Base-by-base conservation (phyloP, 2,113 vertebrate species). In the Dipodomys merriami region DNA sequence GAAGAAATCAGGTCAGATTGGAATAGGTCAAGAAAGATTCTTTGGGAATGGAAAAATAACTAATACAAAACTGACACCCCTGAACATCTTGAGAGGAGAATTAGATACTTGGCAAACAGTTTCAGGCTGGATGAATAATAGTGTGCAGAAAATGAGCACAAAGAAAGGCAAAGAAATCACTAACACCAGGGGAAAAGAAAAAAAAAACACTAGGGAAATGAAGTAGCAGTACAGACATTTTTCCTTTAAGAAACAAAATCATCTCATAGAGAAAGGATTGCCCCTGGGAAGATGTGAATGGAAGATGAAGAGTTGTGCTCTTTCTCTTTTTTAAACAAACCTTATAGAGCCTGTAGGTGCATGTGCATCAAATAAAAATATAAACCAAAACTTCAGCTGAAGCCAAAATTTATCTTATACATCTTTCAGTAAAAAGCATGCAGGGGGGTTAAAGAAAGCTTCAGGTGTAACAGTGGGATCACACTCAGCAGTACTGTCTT, bases 21-120 rank as follows among this genome's bases (percentile, higher is more conserved):
- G 60, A 94, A 8, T 62, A 60, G 65, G 9, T 72, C 33, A 46
- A 25, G 20, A 68, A 19, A 15, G 6, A 64, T 22, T 35, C n/a
- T 67, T 83, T 60, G 18, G 12, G 65, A 53, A 39, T 81, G 44
- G 12, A 68, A 74, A 92, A 73, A 74, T 90, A 39, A 65, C 83
- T 71, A 64, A 76, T 22, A 53, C 49, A 92, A 89, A 83, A 12
- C 11, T 35, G 11, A 25, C 5, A 69, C 89, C 49, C 79, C 23
- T 86, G 12, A 95, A 83, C 8, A 53, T 65, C 23, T 44, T 46
- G 27, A 79, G 20, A 81, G 20, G 73, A 87, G 1, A 69, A 62
- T 88, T 78, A 92, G n/a, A 86, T 60, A 83, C 22, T 78, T 95
- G 62, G 35, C 57, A 77, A 88, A 89, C 53, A 91, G 13, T 39